phyloP scores from a whole-genome alignment of 2,113 vertebrate species.

The Poecilia latipinna region DNA sequence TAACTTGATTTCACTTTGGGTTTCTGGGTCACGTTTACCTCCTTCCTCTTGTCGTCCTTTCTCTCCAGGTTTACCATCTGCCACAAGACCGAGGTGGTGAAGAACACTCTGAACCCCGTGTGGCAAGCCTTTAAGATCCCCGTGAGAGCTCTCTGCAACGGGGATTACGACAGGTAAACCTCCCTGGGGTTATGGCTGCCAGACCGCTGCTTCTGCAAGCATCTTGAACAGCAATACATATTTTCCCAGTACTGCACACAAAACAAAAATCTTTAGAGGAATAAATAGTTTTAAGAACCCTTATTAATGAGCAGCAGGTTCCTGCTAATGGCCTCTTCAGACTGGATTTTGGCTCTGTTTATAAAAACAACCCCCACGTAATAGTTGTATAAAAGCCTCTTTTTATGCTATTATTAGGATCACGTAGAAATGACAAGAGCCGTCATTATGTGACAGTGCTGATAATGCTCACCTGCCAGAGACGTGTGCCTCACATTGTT shows the following conservation, averaged over 20 bases:
- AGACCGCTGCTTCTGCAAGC: background rate
- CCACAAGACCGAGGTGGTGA: slow-evolving; percentile 93
- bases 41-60: background rate
- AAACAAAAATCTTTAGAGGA: background rate
- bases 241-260: background rate
- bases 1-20: too few species aligned
- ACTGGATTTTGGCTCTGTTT: background rate
- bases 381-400: background rate
- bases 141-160: slow-evolving; percentile 91
- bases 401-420: background rate
- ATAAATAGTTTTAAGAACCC: background rate
- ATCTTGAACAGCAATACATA: background rate
- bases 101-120: slow-evolving; percentile 92
- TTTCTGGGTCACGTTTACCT: too few species aligned
- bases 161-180: slow-evolving; percentile 89
- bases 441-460: background rate
- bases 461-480: background rate
- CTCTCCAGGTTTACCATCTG: slow-evolving; percentile 89
- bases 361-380: background rate
- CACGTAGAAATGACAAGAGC: background rate
- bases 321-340: slow-evolving; percentile 1
- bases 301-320: background rate
- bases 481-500: background rate
- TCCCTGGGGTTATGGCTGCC: background rate
- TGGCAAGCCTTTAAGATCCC: slow-evolving; percentile 95